Base-by-base conservation (phyloP, 64 coral and sea anemone species). In the Astreopora myriophthalma region DNA sequence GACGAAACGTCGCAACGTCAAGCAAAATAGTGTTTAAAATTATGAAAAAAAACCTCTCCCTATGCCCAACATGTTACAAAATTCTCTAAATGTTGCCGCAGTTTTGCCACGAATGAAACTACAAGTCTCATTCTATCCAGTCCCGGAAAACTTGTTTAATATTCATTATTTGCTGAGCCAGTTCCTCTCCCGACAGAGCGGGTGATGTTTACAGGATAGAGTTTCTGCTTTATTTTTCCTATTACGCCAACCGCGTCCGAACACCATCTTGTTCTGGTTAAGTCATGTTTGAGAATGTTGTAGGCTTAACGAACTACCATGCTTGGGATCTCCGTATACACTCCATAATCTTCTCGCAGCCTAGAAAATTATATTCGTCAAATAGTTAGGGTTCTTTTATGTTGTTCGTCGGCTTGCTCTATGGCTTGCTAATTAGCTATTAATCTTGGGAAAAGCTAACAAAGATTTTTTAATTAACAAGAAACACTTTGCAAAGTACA, bases 391-490 rank as follows among this genome's bases (percentile, higher is more conserved):
- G 83, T 73, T 67, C 29, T 44, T 57, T 12, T 48, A 71, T 49
- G 91, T 52, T 94, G 68, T 49, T 69, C 36, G 90, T 70, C 91
- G 95, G 91, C 79, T 96, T 87, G 91, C 81, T 90, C 91, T 90
- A 69, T 96, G 80, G 89, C 62, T 77, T 90, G 91, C 84, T 93
- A 96, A 96, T 96, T 90, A 96, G 87, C 73, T 87, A 78, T 94
- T 92, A 94, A 96, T 92, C 95, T 93, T 26, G 91, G 36, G 85
- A 93, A 96, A 96, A 96, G 91, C 92, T 90, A 96, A 93, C 91
- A 96, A 90, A 94, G 92, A 93, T 96, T 96, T 96, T 96, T 96
- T 96, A 96, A 96, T 96, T 96, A 96, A 79, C 91, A 74, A 25
- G 72, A 92, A 96, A 94, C 86, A 90, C 76, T 94, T 96, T 96